Evolutionary conservation across 2,113 vertebrate genomes (phyloP), one percentile per base, ranked within the genome.

Genomic region (Amphilophus citrinellus): DNA sequence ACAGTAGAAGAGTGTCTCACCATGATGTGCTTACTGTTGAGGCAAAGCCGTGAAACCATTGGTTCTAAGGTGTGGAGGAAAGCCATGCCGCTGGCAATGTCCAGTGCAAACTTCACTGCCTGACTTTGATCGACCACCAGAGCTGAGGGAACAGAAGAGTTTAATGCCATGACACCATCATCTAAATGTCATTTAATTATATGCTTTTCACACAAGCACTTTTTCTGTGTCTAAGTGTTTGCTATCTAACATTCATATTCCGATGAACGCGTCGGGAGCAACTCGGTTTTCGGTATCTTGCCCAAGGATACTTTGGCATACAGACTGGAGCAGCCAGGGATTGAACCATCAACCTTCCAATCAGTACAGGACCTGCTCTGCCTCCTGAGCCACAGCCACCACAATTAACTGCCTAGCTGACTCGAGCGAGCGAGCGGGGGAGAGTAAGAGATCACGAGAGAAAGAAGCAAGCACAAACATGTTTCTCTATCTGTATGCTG

Each of bases 41-140:
- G 97, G 93, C 96, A 96, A 91, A 99, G 98, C n/a, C 98, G 97
- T 0, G 98, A 96, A 22, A 99, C 98, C 94, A 99, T 98, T 3
- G 98, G 98, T 89, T 99, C 98, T 89, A 99, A 91, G 0, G 98
- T 99, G 92, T 99, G 98, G 42, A 99, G 97, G 90, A 99, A 99
- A 71, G 98, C 98, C 98, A 99, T 98, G 76, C 98, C 98, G 32
- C 98, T 96, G 0, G 98, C 97, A 4, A 99, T 97, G 81, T 99
- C 98, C 27, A 99, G 57, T 0, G 97, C 98, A 65, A 99, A 99
- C 91, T 98, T 99, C 84, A 99, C 98, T 0, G 98, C 98, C 89
- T 99, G 98, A 79, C 95, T 98, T 95, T 99, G 98, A 92, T 99
- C 98, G 61, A 99, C 98, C 57, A 99, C 98, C 0, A 99, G 97